These are phyloP conservation scores for Chrysocyon brachyurus DNA, from an alignment of 2,797 vertebrate genomes.

Conservation along the genomic window DNA sequence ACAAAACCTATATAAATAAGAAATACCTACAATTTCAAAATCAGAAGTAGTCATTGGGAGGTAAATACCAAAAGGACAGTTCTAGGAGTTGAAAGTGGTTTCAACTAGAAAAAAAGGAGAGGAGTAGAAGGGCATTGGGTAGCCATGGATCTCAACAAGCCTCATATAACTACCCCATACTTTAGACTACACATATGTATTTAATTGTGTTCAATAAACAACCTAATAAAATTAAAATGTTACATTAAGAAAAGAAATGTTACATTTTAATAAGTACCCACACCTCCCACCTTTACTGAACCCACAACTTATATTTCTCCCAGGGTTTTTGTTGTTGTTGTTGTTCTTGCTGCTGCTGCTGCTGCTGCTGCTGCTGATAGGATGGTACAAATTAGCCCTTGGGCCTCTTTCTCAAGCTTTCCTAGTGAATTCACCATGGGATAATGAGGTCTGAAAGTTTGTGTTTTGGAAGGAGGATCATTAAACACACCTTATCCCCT, in stretches of 20 bases:
- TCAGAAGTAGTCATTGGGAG: not conserved
- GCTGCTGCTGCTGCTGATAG: not conserved
- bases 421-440: not conserved
- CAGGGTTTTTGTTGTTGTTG: not conserved
- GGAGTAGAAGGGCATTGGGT: not conserved
- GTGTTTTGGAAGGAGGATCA: not conserved
- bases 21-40: not conserved
- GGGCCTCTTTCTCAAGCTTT: not conserved
- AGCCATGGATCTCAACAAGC: not conserved
- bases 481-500: not conserved
- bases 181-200: not conserved
- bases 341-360: not conserved
- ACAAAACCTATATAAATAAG: not conserved
- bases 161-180: not conserved
- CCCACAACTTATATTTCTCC: not conserved
- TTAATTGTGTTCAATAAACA: not conserved
- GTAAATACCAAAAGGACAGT: not conserved
- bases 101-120: not conserved
- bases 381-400: not conserved
- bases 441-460: not conserved
- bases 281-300: not conserved
- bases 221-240: constrained; percentile 2
- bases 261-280: not conserved
- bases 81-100: not conserved
- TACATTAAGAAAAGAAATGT: not conserved